These are phyloP conservation scores for Aricia artaxerxes DNA, from an alignment of 2,888 invertebrate genomes.

Conservation along the genomic window DNA sequence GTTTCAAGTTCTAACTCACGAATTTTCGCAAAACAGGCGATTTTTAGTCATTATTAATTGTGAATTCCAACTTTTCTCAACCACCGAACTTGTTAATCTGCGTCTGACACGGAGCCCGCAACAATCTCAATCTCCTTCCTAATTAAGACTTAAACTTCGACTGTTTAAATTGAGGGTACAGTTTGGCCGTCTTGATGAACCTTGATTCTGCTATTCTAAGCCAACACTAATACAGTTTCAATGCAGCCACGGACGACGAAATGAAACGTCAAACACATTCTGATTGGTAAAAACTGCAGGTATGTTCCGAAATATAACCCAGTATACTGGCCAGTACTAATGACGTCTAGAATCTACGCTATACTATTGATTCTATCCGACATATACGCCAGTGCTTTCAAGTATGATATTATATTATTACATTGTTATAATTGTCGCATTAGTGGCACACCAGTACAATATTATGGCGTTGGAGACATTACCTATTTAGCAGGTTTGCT, in stretches of 20 bases:
- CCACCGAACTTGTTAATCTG: constrained; percentile 20
- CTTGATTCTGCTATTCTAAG: neutral
- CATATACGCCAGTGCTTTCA: no score
- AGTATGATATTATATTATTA: no score
- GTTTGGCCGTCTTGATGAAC: neutral
- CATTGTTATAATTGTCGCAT: no score
- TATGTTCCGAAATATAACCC: no score
- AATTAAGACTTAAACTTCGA: constrained; percentile 25
- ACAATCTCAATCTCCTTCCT: constrained; percentile 14
- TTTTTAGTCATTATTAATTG: neutral
- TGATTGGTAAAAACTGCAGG: neutral
- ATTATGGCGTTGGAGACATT: no score
- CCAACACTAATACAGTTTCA: neutral
- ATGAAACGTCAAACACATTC: neutral
- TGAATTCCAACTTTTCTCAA: neutral
- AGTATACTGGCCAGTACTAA: no score
- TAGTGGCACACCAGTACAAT: no score
- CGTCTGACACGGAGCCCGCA: constrained; percentile 13
- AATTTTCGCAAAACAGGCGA: neutral
- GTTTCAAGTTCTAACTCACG: neutral
- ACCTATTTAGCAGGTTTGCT: no score
- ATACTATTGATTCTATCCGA: no score
- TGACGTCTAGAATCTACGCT: no score
- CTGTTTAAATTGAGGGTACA: constrained; percentile 12
- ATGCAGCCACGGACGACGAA: neutral